Conservation (phyloP, 2,797 vertebrate species). For the Acanthornis magna region DNA sequence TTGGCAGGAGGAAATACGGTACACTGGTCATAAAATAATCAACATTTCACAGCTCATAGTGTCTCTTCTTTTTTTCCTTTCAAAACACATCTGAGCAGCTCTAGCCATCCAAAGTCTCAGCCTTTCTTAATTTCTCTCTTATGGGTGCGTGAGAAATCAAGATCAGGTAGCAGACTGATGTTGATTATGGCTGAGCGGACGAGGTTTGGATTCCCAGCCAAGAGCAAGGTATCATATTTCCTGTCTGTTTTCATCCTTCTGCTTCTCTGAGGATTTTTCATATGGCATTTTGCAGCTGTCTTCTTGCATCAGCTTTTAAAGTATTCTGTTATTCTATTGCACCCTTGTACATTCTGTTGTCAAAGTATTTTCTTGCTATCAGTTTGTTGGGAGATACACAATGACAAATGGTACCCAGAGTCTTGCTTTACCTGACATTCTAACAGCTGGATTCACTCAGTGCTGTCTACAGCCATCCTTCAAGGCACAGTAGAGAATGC, state of each 20-base stretch:
- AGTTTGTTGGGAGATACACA: neutral
- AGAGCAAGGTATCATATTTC: neutral
- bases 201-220: neutral
- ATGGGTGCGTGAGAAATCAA: neutral
- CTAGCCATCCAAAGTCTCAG: neutral
- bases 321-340: neutral
- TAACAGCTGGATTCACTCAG: neutral
- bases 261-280: neutral
- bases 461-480: neutral
- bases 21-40: neutral
- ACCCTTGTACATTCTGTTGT: neutral
- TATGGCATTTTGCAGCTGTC: constrained; percentile 2
- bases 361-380: neutral
- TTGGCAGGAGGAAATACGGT: neutral
- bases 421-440: neutral
- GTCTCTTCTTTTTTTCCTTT: accelerated
- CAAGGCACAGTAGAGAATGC: neutral
- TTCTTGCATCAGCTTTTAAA: neutral
- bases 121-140: neutral
- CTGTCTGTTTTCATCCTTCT: neutral
- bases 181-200: neutral
- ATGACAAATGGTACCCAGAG: neutral
- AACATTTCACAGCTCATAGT: neutral
- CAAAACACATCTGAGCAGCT: neutral
- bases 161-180: neutral